Evolutionary conservation across 2,797 vertebrate genomes (phyloP).

Genomic region (Acipenser ruthenus): DNA sequence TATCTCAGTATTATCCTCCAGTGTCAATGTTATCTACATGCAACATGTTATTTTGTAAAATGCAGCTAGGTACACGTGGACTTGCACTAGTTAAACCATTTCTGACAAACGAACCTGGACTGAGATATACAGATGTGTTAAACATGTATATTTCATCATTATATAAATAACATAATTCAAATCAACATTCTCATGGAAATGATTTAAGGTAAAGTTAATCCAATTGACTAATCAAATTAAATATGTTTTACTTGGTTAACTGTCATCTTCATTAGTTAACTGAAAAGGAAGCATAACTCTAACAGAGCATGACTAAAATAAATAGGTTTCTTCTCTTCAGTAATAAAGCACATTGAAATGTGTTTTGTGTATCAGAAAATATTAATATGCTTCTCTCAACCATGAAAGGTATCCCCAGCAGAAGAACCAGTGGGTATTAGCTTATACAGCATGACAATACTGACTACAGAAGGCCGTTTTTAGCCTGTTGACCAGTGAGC

Average conservation of each 20-base stretch:
- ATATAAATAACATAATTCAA: too few relatives aligned
- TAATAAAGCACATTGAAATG: constrained; percentile 34
- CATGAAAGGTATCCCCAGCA: constrained; percentile 26
- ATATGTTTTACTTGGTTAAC: constrained; percentile 34
- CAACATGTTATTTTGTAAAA: too few relatives aligned
- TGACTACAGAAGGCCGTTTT: constrained; percentile 12
- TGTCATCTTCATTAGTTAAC: constrained; percentile 23
- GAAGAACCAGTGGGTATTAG: constrained; percentile 7
- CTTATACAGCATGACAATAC: constrained; percentile 1
- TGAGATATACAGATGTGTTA: too few relatives aligned
- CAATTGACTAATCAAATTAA: constrained; percentile 30
- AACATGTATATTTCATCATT: too few relatives aligned
- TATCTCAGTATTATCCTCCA: too few relatives aligned
- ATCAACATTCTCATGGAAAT: too few relatives aligned
- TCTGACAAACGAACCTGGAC: too few relatives aligned
- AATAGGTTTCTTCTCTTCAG: constrained; percentile 29
- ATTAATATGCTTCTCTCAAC: constrained; percentile 22
- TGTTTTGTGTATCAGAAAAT: constrained; percentile 28
- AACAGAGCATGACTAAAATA: constrained; percentile 31
- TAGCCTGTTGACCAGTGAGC: constrained; percentile 10
- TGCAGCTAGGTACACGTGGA: too few relatives aligned
- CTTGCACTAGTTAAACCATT: too few relatives aligned
- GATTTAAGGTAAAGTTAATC: too few relatives aligned
- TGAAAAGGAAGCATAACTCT: constrained; percentile 9
- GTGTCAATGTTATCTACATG: too few relatives aligned